Evolutionary conservation across 1,140 invertebrate genomes (phyloP), one percentile per base, ranked within the genome.

Genomic region (Drosophila subobscura): DNA sequence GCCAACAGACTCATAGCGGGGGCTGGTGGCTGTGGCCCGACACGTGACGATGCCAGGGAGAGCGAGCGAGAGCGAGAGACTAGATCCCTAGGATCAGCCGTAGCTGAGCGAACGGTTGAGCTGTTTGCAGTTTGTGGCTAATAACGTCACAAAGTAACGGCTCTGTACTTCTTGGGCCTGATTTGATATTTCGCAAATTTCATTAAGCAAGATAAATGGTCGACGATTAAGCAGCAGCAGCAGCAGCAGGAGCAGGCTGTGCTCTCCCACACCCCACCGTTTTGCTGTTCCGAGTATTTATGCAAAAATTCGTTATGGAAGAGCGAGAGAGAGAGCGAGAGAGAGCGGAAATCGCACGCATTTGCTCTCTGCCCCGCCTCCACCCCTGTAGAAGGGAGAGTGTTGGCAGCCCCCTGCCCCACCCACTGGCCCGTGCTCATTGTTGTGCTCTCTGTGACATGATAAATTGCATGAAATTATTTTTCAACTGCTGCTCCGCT

Each of bases 171-270:
- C 5, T 37, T 7, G 10, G 33, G 33, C 33, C 41, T 44, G 60
- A 65, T 84, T 80, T 74, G 77, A 81, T 75, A 75, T 75, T 75
- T 75, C 51, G 84, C 78, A 85, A 90, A 91, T 91, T 91, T 91
- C 89, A 91, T 91, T 91, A 91, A 90, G 79, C 81, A 76, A 91
- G 85, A 91, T 91, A 89, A 91, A 91, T 91, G 89, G 74, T 77
- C 60, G 61, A 57, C 85, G 79, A 90, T 90, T 91, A 89, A 78
- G 60, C 59, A 70, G 49, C 56, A 20, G 60, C 59, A 70, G 49
- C 56, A 20, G 16, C 16, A 20, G 16, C 16, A 20, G 60, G 66
- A 77, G 49, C 67, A 77, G 59, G 66, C 64, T 70, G 63, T 67
- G 16, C 65, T 55, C 42, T 66, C 20, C 23, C 5, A 7, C 3